Evolutionary conservation across 1,140 invertebrate genomes (phyloP).

Genomic region (Pissodes strobi): DNA sequence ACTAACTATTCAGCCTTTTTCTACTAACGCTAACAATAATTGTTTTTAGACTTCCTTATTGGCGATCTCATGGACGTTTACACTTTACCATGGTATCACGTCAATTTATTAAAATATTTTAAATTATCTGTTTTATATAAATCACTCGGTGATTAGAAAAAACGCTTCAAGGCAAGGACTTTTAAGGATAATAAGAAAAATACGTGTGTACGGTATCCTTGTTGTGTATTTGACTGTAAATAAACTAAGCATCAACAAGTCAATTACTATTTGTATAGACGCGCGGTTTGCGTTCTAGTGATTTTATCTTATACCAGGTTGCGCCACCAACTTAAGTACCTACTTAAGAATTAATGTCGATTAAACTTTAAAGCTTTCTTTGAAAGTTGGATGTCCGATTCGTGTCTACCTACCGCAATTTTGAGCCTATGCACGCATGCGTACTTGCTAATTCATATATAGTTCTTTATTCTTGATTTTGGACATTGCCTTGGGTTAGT

Average conservation of each 20-base stretch:
- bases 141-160: conserved; percentile 22
- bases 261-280: no score
- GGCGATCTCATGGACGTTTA: conserved; percentile 27
- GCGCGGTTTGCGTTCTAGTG: no score
- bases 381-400: no score
- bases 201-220: conserved; percentile 17
- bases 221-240: conserved; percentile 13
- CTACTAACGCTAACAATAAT: conserved; percentile 14
- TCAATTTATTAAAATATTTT: conserved; percentile 32
- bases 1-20: conserved; percentile 24
- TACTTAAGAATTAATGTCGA: no score
- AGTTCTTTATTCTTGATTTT: no score
- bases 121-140: conserved; percentile 32
- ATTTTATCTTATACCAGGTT: no score
- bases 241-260: not conserved
- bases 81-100: conserved; percentile 21
- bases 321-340: no score
- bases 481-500: no score
- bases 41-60: conserved; percentile 29
- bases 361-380: no score
- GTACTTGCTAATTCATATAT: no score
- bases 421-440: no score
- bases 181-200: conserved; percentile 25
- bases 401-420: no score
- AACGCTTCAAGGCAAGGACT: conserved; percentile 30